phyloP scores from a whole-genome alignment of 2,888 invertebrate genomes.

The Lingula anatina region DNA sequence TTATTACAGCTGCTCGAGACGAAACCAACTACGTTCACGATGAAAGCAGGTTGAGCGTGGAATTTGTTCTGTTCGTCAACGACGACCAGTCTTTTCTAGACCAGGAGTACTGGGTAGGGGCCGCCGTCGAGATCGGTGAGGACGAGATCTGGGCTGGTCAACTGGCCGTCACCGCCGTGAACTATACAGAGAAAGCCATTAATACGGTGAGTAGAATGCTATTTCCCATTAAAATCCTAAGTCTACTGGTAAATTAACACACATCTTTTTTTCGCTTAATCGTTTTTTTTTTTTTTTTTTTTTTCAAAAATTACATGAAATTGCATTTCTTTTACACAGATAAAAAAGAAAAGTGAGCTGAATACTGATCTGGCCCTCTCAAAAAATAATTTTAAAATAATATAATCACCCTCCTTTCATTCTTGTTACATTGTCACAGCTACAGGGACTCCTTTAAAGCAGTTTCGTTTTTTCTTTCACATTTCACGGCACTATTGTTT shows the following conservation, averaged over 20 bases:
- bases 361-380: neutral
- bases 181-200: too few relatives aligned
- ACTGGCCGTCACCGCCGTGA: slow-evolving; percentile 11
- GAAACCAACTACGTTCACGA: slow-evolving; percentile 5
- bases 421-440: too few relatives aligned
- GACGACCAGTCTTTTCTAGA: slow-evolving; percentile 15
- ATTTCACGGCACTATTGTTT: too few relatives aligned
- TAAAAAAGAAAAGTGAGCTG: neutral
- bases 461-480: too few relatives aligned
- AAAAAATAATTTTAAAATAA: neutral
- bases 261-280: too few relatives aligned
- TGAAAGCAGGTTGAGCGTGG: slow-evolving; percentile 23
- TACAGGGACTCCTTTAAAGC: too few relatives aligned
- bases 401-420: slow-evolving; percentile 4
- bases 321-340: neutral
- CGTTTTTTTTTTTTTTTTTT: too few relatives aligned
- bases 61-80: slow-evolving; percentile 23
- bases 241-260: too few relatives aligned
- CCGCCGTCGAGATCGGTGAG: slow-evolving; percentile 31
- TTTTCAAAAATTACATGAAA: too few relatives aligned
- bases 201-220: neutral
- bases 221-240: too few relatives aligned
- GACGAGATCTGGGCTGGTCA: slow-evolving; percentile 34
- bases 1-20: slow-evolving; percentile 21
- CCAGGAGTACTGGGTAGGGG: slow-evolving; percentile 21